Base-by-base conservation (phyloP, 1,140 invertebrate species). In the Macrocentrus cingulum region DNA sequence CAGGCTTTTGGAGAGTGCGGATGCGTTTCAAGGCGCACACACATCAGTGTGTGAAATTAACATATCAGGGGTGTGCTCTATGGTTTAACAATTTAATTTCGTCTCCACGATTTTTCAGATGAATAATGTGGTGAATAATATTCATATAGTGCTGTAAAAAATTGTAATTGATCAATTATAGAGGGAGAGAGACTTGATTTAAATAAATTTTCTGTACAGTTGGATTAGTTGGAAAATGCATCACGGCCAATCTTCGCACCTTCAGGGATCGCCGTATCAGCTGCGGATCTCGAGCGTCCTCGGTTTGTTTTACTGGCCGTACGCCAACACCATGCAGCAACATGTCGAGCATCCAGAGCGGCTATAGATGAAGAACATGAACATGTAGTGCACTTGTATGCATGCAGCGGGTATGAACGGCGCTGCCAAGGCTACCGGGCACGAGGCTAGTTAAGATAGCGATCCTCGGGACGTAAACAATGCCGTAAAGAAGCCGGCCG, bases 361-460 rank as follows among this genome's bases (percentile, higher is more conserved):
- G n/a, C n/a, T n/a, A n/a, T n/a, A 55, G 25, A 39, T 23, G 20
- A 46, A 48, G 20, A 20, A 42, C 2, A 42, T 13, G 13, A 19
- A 23, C 18, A 41, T n/a, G 6, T 1, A 22, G 5, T 52, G 18
- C 19, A 54, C 13, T 11, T 39, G 16, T 11, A 51, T 20, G 37
- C 46, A 57, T 36, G 29, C n/a, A 20, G 37, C 22, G 2, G 41
- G 46, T 16, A 49, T 49, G 15, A 41, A 13, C 15, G 22, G n/a
- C 13, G 34, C 9, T n/a, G 37, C 20, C 9, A 32, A n/a, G 25
- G 56, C 56, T 58, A 58, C 56, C 22, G 49, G 25, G 61, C 66
- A 66, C 67, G 65, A 66, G 68, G 67, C 68, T 73, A 71, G 67
- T 74, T 69, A 71, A 77, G 75, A 77, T 76, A 71, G 72, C 65